Conservation (phyloP, 2,888 invertebrate species). For the Drosophila eohydei region DNA sequence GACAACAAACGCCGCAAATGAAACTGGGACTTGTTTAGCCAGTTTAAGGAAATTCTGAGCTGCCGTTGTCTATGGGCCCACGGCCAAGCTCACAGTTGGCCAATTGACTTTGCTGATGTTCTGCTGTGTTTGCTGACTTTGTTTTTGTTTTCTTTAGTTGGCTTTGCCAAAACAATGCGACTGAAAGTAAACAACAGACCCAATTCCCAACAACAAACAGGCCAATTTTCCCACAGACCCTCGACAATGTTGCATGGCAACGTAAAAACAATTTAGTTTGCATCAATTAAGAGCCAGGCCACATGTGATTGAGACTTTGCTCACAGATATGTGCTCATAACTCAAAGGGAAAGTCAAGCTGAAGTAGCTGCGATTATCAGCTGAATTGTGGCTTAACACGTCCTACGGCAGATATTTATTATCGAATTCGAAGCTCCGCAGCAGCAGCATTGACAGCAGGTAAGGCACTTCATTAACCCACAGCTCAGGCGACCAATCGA, state of each 20-base stretch:
- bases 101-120: slow-evolving; percentile 50
- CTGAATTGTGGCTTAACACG: neutral
- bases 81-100: slow-evolving; percentile 1
- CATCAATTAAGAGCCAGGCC: slow-evolving; percentile 47
- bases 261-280: slow-evolving; percentile 51
- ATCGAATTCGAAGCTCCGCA: neutral
- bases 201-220: slow-evolving; percentile 70
- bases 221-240: slow-evolving; percentile 41
- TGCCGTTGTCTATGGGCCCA: slow-evolving; percentile 58
- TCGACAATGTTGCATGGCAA: slow-evolving; percentile 52
- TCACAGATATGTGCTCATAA: neutral
- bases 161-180: slow-evolving; percentile 46
- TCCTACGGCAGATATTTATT: neutral
- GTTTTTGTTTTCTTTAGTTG: slow-evolving; percentile 35
- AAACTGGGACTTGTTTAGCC: slow-evolving; percentile 51
- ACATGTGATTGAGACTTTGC: slow-evolving; percentile 22
- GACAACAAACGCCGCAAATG: slow-evolving; percentile 19
- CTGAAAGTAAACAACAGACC: slow-evolving; percentile 75
- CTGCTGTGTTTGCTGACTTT: slow-evolving; percentile 45
- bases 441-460: neutral
- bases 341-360: slow-evolving; percentile 38
- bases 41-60: slow-evolving; percentile 63
- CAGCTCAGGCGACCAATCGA: slow-evolving; percentile 12
- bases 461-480: neutral
- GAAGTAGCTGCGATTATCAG: neutral